Percentiles rank a stretch among this genome's conserved stretches.
Conservation (phyloP, 2,888 invertebrate species). For the Exephanes ischioxanthus region DNA sequence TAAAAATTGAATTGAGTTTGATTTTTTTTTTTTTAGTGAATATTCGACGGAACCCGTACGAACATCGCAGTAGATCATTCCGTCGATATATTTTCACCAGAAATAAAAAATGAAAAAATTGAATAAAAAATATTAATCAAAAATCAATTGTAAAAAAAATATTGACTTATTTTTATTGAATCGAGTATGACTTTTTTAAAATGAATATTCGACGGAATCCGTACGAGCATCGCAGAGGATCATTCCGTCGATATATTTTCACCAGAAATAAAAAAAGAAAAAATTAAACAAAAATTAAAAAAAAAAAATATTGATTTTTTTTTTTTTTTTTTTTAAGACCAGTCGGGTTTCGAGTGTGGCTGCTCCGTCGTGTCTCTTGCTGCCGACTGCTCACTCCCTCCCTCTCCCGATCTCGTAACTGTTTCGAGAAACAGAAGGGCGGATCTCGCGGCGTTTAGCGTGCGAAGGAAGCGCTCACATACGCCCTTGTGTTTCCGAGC, state of each 20-base stretch:
- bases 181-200: no score
- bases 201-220: slow-evolving; percentile 23
- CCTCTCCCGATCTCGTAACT: not conserved
- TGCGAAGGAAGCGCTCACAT: no score
- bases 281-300: no score
- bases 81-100: slow-evolving; percentile 19
- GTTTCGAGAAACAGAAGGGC: no score
- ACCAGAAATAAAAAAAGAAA: slow-evolving; percentile 4
- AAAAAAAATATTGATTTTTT: no score
- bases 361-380: not conserved
- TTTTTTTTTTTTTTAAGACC: no score
- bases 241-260: slow-evolving; percentile 26
- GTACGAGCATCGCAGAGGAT: slow-evolving; percentile 29
- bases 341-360: not conserved
- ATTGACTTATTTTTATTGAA: no score
- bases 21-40: not conserved
- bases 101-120: not conserved
- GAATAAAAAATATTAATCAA: no score
- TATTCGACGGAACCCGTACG: slow-evolving; percentile 34
- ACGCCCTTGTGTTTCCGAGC: not conserved
- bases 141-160: no score
- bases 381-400: not conserved
- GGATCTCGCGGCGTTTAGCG: not conserved
- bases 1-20: no score
- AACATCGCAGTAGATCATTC: slow-evolving; percentile 28